Percentiles rank a stretch among this genome's conserved stretches.
These are phyloP conservation scores for Uria aalge DNA, from an alignment of 2,113 vertebrate species.

Conservation along the genomic window DNA sequence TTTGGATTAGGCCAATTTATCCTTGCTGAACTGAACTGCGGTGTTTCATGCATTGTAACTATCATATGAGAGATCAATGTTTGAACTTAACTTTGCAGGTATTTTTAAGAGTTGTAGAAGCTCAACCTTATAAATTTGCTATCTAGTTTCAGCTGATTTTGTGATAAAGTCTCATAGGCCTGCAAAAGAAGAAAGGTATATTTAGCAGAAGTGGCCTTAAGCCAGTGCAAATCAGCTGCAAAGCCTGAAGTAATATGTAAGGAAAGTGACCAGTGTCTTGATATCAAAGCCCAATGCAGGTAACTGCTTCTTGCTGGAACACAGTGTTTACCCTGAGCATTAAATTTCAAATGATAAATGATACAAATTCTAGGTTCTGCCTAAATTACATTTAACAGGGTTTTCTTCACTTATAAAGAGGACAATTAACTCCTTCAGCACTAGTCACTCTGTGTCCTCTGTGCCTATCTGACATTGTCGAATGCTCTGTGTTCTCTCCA, in stretches of 20 bases:
- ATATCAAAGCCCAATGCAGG: background rate
- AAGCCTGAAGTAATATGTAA: background rate
- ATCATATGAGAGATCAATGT: background rate
- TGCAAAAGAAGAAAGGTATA: background rate
- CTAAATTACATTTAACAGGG: background rate
- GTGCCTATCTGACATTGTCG: fast-evolving
- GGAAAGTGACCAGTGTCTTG: background rate
- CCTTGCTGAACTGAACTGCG: background rate
- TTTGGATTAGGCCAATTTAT: background rate
- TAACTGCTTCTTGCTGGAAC: background rate
- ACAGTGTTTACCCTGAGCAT: background rate
- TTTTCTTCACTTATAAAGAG: background rate
- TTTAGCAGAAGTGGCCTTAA: background rate
- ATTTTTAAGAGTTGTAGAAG: background rate
- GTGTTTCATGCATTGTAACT: background rate
- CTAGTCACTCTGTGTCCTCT: background rate
- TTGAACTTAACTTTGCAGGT: background rate
- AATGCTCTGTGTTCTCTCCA: background rate
- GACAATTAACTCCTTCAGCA: background rate
- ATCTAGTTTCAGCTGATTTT: background rate
- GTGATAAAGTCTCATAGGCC: background rate
- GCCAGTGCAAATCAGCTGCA: background rate
- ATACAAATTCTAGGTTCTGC: background rate
- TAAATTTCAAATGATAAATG: background rate
- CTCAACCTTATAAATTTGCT: background rate